Percentiles rank a stretch among this genome's conserved stretches.
phyloP scores from a whole-genome alignment of 2,888 invertebrate species.

The Anaspis maculata region DNA sequence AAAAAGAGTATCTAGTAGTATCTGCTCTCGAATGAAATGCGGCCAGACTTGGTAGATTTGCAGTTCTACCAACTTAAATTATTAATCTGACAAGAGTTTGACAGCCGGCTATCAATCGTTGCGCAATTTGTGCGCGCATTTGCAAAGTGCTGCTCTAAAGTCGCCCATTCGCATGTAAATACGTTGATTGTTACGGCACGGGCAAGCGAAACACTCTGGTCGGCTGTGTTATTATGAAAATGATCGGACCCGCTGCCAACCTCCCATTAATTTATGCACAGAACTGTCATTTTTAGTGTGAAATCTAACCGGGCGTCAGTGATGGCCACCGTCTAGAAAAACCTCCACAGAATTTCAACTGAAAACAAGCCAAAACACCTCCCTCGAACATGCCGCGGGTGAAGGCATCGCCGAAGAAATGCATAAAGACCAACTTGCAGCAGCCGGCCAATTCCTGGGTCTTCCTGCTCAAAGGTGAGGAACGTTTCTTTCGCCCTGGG shows the following conservation, averaged over 20 bases:
- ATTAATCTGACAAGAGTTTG: too few species aligned
- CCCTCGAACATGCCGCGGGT: conserved; percentile 50
- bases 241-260: conserved; percentile 11
- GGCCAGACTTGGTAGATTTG: too few species aligned
- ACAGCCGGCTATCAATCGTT: too few species aligned
- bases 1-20: too few species aligned
- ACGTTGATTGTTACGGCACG: not conserved
- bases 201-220: conserved; percentile 2
- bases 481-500: not conserved
- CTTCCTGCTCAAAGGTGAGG: conserved; percentile 56
- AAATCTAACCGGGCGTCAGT: conserved; percentile 26
- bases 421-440: conserved; percentile 46
- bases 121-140: too few species aligned
- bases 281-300: conserved; percentile 25
- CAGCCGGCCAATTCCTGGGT: conserved; percentile 61
- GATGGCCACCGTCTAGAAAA: conserved; percentile 17
- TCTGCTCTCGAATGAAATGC: too few species aligned
- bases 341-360: conserved; percentile 2
- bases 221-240: conserved; percentile 14
- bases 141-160: conserved; percentile 2
- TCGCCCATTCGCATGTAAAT: conserved; percentile 3
- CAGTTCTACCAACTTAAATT: too few species aligned
- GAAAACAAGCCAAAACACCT: conserved; percentile 2
- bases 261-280: conserved; percentile 18
- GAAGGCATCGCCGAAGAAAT: conserved; percentile 48